These are phyloP conservation scores for Polymixis flavicincta DNA, from an alignment of 2,888 invertebrate genomes.

Conservation along the genomic window DNA sequence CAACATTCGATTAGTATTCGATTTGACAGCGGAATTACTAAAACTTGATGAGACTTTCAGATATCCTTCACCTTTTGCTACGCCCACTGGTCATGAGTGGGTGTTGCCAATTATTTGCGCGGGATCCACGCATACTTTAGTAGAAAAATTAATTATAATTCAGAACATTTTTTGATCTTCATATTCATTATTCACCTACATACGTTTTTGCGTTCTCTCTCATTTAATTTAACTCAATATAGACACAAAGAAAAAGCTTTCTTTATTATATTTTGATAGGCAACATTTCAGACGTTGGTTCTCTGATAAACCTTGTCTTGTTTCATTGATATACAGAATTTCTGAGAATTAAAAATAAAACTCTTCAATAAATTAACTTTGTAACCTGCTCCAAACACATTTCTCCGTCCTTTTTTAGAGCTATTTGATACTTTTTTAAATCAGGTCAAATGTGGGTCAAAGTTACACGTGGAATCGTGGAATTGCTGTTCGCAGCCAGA, in stretches of 20 bases:
- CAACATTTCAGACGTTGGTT: background rate
- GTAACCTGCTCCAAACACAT: background rate
- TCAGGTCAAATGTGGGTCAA: background rate
- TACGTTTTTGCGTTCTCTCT: background rate
- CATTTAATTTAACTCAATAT: background rate
- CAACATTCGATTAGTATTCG: too few species aligned
- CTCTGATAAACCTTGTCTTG: background rate
- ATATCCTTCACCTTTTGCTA: conserved; percentile 26
- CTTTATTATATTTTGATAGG: background rate
- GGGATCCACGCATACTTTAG: background rate
- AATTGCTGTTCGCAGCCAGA: background rate
- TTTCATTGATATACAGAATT: background rate
- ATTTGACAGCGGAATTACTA: too few species aligned
- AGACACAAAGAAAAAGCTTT: background rate
- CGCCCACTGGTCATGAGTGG: conserved; percentile 27
- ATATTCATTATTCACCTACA: background rate
- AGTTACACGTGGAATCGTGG: background rate
- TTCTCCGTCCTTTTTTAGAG: background rate
- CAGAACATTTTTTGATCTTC: background rate
- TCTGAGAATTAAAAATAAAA: background rate
- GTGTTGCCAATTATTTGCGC: conserved; percentile 4
- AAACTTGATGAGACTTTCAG: background rate
- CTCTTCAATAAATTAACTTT: background rate
- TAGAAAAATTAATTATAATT: background rate
- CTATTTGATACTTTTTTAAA: background rate